phyloP scores from a whole-genome alignment of 2,797 vertebrate species.

The Sebastolobus alascanus region DNA sequence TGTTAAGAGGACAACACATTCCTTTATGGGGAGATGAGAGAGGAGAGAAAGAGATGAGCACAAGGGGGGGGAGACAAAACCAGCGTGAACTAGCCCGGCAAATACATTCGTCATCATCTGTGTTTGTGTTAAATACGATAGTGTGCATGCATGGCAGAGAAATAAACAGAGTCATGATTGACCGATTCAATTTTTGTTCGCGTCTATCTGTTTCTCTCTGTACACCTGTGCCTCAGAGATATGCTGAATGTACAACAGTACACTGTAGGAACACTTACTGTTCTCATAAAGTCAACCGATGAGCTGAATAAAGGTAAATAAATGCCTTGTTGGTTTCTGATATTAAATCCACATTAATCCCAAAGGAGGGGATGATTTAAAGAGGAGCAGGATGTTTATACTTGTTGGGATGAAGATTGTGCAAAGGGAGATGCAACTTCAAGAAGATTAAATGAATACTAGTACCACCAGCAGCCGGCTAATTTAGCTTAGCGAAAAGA shows the following conservation, averaged over 20 bases:
- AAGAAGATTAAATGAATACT: not conserved
- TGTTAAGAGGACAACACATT: slow-evolving; percentile 41
- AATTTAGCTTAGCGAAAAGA: too few relatives aligned
- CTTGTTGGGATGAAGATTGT: not conserved
- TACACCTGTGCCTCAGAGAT: slow-evolving; percentile 7
- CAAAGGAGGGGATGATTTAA: slow-evolving; percentile 1
- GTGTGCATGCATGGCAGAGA: not conserved
- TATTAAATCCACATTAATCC: not conserved
- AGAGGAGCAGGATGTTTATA: not conserved
- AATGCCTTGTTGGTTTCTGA: slow-evolving; percentile 7
- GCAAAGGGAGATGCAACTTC: not conserved
- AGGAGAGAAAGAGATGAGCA: slow-evolving; percentile 17
- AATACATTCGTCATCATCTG: slow-evolving; percentile 29
- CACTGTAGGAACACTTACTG: not conserved
- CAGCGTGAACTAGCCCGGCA: slow-evolving; percentile 12
- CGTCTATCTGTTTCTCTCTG: not conserved
- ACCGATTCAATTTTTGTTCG: slow-evolving; percentile 35
- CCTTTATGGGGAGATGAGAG: slow-evolving; percentile 31
- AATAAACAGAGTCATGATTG: slow-evolving; percentile 12
- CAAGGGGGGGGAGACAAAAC: not conserved
- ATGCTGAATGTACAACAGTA: not conserved
- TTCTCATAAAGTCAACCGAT: slow-evolving; percentile 9
- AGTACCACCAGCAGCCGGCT: accelerated
- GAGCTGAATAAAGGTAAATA: slow-evolving; percentile 1
- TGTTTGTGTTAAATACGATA: slow-evolving; percentile 3